These are phyloP conservation scores for Amiota minor DNA, from an alignment of 2,888 invertebrate species.

Conservation along the genomic window DNA sequence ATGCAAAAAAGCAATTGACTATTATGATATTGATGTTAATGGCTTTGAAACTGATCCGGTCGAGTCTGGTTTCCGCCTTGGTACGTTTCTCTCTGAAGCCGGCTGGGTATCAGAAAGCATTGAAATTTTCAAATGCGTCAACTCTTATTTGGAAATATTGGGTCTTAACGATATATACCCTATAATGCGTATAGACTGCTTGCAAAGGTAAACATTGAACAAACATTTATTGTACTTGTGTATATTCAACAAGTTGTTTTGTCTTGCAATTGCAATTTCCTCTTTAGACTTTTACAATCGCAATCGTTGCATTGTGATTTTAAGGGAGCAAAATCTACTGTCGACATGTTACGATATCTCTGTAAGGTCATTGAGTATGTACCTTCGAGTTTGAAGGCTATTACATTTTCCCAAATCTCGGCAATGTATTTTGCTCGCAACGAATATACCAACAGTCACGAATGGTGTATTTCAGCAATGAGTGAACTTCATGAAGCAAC, in stretches of 20 bases:
- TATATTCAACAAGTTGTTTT: neutral
- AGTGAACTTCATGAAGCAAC: constrained; percentile 78
- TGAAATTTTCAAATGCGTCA: constrained; percentile 80
- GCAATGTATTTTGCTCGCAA: constrained; percentile 87
- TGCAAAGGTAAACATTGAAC: constrained; percentile 80
- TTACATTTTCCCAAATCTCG: constrained; percentile 88
- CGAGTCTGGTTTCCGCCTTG: constrained; percentile 74
- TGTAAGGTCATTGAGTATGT: constrained; percentile 74
- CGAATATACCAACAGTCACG: constrained; percentile 87
- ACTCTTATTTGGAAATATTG: constrained; percentile 78
- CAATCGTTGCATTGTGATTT: constrained; percentile 88
- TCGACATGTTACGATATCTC: constrained; percentile 76
- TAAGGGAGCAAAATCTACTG: constrained; percentile 83
- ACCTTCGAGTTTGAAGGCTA: constrained; percentile 76
- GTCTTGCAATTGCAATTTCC: constrained; percentile 25
- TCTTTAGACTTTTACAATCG: constrained; percentile 84
- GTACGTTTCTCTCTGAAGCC: constrained; percentile 89
- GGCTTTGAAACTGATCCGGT: constrained; percentile 42
- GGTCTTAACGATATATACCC: constrained; percentile 77
- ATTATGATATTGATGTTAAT: neutral
- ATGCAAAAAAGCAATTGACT: no score
- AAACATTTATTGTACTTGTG: neutral
- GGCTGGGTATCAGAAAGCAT: constrained; percentile 90
- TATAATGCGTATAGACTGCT: constrained; percentile 85
- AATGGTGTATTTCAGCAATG: constrained; percentile 86